Evolutionary conservation across 2,888 invertebrate genomes (phyloP), one percentile per base, ranked within the genome.

Genomic region (Quadroppia sp.): DNA sequence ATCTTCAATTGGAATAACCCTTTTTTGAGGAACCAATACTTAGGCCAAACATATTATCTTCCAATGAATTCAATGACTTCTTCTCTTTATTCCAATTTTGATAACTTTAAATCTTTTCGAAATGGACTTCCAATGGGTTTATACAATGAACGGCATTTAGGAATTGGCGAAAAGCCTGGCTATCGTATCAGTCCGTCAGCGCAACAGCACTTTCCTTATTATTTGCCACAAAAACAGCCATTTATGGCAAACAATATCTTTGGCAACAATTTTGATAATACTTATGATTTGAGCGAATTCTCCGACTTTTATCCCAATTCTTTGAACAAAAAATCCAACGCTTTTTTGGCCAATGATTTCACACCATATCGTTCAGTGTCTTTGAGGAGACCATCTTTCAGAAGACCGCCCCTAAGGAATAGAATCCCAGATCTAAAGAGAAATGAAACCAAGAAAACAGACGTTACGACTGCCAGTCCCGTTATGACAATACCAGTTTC

Each of bases 231-330:
- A 4, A 67, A 42, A 42, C 67, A 67, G 17, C 9, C 23, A 42
- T 23, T 32, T 23, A 67, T 42, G 1, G 2, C 23, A 67, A 67
- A 67, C n/a, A 40, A 40, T 40, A 36, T 67, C 3, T 11, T 59
- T 25, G 28, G 17, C 1, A 1, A 15, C 23, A 67, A 67, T 36
- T 32, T 32, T 32, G 25, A 17, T 11, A 32, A 36, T 67, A 42
- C 40, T 40, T 67, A 40, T 20, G 67, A 67, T 67, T 67, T 67
- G 23, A 67, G 42, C 42, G 40, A 67, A 67, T 67, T 67, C 40
- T 67, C 67, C 0, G 67, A 67, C n/a, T 40, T 67, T 11, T 36
- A 30, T 30, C 17, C 25, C 25, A 32, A 32, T n/a, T 32, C 61
- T 15, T 59, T 59, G 13, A 59, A 20, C 13, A 2, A 36, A 4